These are phyloP conservation scores for Potamarius usumacintae DNA, from an alignment of 2,113 vertebrate genomes.

Conservation along the genomic window DNA sequence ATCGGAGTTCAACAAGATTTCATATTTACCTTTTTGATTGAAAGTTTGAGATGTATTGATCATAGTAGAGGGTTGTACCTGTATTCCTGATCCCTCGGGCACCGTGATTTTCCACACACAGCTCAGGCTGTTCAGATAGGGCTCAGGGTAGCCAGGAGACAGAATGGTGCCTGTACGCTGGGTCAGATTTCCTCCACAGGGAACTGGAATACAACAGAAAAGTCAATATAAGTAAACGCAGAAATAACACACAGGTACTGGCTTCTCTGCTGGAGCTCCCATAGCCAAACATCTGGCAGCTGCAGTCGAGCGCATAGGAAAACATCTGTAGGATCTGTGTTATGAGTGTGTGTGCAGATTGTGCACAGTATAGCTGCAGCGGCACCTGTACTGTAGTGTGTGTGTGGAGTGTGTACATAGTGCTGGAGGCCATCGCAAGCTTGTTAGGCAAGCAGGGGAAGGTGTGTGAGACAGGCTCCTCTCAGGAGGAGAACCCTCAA, in stretches of 20 bases:
- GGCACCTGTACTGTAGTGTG: slow-evolving; percentile 55
- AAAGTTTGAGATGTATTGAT: not conserved
- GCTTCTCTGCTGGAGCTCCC: slow-evolving; percentile 21
- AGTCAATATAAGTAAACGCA: slow-evolving; percentile 2
- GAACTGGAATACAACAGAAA: slow-evolving; percentile 74
- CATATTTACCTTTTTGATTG: not conserved
- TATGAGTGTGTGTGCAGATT: slow-evolving; percentile 24
- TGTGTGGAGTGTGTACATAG: slow-evolving; percentile 45
- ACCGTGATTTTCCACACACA: slow-evolving; percentile 97
- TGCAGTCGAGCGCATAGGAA: slow-evolving; percentile 44
- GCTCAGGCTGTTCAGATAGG: slow-evolving; percentile 97
- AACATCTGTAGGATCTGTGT: slow-evolving; percentile 61
- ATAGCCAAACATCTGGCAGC: slow-evolving; percentile 64
- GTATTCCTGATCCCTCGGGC: slow-evolving; percentile 94
- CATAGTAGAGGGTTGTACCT: slow-evolving; percentile 73
- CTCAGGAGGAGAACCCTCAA: slow-evolving; percentile 42
- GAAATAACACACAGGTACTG: not conserved
- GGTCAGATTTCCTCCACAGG: slow-evolving; percentile 93
- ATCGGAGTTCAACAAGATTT: not conserved
- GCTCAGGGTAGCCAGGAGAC: slow-evolving; percentile 94
- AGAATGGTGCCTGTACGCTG: slow-evolving; percentile 92
- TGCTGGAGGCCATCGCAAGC: slow-evolving; percentile 55
- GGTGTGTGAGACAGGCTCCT: slow-evolving; percentile 32
- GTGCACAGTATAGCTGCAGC: slow-evolving; percentile 47
- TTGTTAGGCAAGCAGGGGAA: slow-evolving; percentile 47